Conservation (phyloP, 2,888 invertebrate genomes). For the Tortrix viridana region DNA sequence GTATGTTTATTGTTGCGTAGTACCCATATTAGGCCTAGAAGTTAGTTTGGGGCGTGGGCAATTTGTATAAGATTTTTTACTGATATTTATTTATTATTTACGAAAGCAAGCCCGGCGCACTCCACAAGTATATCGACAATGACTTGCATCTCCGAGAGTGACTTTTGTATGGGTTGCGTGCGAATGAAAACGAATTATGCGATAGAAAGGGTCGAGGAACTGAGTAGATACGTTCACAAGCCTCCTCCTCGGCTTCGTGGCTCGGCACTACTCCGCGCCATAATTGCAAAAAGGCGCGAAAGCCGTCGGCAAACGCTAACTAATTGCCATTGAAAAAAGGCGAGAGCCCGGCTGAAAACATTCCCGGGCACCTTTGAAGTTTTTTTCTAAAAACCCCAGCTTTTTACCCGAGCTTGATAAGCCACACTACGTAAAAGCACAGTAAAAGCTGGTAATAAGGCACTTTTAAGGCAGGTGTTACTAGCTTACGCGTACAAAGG, state of each 20-base stretch:
- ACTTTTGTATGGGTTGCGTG: too few relatives aligned
- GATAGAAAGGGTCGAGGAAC: too few relatives aligned
- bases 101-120: too few relatives aligned
- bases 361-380: constrained; percentile 76
- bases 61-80: too few relatives aligned
- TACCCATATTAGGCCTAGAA: too few relatives aligned
- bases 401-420: constrained; percentile 76
- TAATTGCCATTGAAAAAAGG: constrained; percentile 86
- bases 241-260: constrained; percentile 46
- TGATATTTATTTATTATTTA: too few relatives aligned
- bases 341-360: constrained; percentile 82
- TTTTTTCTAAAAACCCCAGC: constrained; percentile 67
- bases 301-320: constrained; percentile 74
- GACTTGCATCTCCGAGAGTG: too few relatives aligned
- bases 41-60: too few relatives aligned
- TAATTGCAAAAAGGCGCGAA: constrained; percentile 78
- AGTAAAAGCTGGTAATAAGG: constrained; percentile 60
- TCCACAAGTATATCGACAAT: too few relatives aligned
- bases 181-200: too few relatives aligned
- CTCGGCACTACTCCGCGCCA: constrained; percentile 62
- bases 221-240: too few relatives aligned
- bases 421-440: constrained; percentile 74
- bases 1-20: too few relatives aligned
- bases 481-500: constrained; percentile 59
- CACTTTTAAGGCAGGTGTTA: constrained; percentile 78